Base-by-base conservation (phyloP, 2,888 invertebrate genomes). In the Tuberolachnus salignus region DNA sequence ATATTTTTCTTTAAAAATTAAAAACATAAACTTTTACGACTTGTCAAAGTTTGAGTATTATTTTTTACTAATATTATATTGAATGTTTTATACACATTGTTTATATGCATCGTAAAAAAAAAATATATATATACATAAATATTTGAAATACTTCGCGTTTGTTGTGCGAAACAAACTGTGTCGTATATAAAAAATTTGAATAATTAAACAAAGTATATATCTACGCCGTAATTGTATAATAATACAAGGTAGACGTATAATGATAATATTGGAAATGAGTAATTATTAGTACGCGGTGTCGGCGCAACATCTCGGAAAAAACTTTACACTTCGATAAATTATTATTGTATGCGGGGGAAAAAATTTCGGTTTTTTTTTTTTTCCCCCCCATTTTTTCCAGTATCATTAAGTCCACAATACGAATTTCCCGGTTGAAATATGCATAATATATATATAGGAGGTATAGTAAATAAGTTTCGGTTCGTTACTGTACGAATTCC, bases 371-470 rank as follows among this genome's bases (percentile, higher is more conserved):
- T 11, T 59, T 71, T 59, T 23, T n/a, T n/a, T n/a, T n/a, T n/a
- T n/a, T n/a, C n/a, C n/a, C n/a, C n/a, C n/a, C n/a, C n/a, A n/a
- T n/a, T n/a, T n/a, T n/a, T n/a, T n/a, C n/a, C n/a, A 23, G 46
- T 46, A 71, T 71, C 59, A 71, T 71, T 59, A 71, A 23, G 19
- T 71, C n/a, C 10, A n/a, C n/a, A n/a, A n/a, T n/a, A n/a, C n/a
- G n/a, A n/a, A n/a, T n/a, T n/a, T n/a, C n/a, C 8, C 10, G 26
- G n/a, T 46, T 9, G 21, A 57, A 57, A 57, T 42, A 21, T 46
- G 44, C 57, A 71, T 23, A 71, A 71, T 19, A 49, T 71, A 46
- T 59, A 59, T 49, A 13, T n/a, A 16, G 6, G n/a, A 53, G 23
- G 49, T 46, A 46, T 26, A 57, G n/a, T 46, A 57, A 14, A 72